Percentiles rank a stretch among this genome's conserved stretches.
phyloP scores from a whole-genome alignment of 2,113 vertebrate species.

The Rostratula benghalensis region DNA sequence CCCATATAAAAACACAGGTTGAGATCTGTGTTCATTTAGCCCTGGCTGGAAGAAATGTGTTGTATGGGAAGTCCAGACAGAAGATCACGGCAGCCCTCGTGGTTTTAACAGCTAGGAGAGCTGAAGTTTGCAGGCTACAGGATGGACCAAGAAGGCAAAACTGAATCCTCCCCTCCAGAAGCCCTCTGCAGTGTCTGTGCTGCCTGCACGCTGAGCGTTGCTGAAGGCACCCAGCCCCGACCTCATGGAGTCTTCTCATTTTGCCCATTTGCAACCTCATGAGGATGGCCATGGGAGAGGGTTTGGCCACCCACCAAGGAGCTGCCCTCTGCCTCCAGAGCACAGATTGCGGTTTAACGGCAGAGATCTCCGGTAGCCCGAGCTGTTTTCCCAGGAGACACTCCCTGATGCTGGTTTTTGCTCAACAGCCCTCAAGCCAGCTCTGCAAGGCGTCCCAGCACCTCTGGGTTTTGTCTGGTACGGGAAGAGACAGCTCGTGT shows the following conservation, averaged over 20 bases:
- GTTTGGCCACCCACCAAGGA: not conserved
- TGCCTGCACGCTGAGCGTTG: not conserved
- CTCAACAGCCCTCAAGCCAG: not conserved
- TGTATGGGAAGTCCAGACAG: not conserved
- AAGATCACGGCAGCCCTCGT: rapidly evolving
- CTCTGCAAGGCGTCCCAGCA: not conserved
- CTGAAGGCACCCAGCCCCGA: not conserved
- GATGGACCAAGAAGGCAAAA: not conserved
- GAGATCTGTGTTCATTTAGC: not conserved
- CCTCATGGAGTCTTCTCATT: rapidly evolving
- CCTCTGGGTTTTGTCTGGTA: not conserved
- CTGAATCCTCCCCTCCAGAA: not conserved
- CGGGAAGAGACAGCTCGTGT: not conserved
- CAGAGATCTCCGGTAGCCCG: rapidly evolving
- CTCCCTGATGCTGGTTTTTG: not conserved
- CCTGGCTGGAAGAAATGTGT: too few species aligned
- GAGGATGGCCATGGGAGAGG: rapidly evolving
- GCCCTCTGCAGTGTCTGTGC: rapidly evolving
- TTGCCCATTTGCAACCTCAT: not conserved
- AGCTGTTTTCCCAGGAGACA: not conserved
- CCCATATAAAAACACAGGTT: not conserved
- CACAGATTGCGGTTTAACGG: not conserved
- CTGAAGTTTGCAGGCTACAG: not conserved
- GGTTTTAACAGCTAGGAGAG: not conserved
- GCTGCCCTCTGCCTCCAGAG: not conserved